Evolutionary conservation across 2,888 invertebrate species (phyloP).

Genomic region (Unio delphinus): DNA sequence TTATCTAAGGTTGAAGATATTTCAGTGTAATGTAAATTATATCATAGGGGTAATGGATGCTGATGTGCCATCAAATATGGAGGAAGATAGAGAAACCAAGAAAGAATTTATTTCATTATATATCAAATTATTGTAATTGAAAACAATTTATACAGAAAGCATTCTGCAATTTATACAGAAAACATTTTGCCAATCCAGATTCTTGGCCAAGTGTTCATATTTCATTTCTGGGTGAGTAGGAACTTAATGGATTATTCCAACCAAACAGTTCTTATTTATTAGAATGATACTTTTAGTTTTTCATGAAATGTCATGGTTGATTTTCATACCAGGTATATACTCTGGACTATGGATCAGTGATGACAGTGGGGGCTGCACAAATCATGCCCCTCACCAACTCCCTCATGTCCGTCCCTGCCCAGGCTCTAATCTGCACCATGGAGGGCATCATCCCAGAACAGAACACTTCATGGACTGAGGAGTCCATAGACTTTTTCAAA

Average conservation of each 20-base stretch:
- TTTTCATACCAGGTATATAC: slow-evolving; percentile 74
- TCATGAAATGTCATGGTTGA: background rate
- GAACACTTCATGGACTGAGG: slow-evolving; percentile 37
- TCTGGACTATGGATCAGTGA: slow-evolving; percentile 62
- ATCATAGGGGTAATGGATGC: no score
- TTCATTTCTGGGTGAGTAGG: slow-evolving; percentile 1
- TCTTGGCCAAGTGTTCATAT: no score
- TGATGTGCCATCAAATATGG: no score
- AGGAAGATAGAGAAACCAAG: no score
- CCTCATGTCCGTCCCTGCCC: slow-evolving; percentile 48
- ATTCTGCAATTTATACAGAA: no score
- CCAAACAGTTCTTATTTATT: background rate
- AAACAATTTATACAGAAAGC: no score
- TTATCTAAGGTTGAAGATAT: no score
- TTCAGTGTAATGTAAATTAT: no score
- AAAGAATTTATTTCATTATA: no score
- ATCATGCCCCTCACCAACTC: slow-evolving; percentile 43
- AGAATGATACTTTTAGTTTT: background rate
- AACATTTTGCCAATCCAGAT: no score
- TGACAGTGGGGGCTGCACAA: slow-evolving; percentile 33
- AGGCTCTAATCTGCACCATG: slow-evolving; percentile 58
- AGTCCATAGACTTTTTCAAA: slow-evolving; percentile 25
- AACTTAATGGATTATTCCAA: slow-evolving; percentile 2
- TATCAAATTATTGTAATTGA: no score
- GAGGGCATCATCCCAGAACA: slow-evolving; percentile 33